Evolutionary conservation across 2,888 invertebrate species (phyloP), one percentile per base, ranked within the genome.

Genomic region (Spialia ferax): DNA sequence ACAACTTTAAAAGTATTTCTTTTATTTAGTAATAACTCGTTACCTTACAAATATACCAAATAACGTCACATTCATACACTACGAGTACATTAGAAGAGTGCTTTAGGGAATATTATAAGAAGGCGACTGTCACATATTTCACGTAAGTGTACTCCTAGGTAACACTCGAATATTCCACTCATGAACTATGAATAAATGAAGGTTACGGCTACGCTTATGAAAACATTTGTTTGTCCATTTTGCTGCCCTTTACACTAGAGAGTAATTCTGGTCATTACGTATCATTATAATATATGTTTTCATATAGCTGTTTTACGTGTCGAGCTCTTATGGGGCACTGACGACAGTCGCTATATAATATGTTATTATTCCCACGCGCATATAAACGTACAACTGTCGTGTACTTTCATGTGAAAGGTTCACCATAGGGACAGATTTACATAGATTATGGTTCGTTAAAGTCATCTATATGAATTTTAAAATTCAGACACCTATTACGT

Each of bases 231-330:
- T 45, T 45, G 18, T 48, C 18, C 45, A n/a, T 4, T 42, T 42
- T 15, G 15, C 5, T 42, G 15, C 10, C 23, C 23, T 52, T 22
- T 52, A 20, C 52, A 52, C 52, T 26, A 26, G 52, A 52, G 52
- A 52, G n/a, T n/a, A 52, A 52, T 52, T 52, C 23, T n/a, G 23
- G 23, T 52, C 52, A 52, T 23, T 52, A 52, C 8, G 52, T 57
- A 22, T 57, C 20, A 56, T 35, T 20, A 20, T n/a, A n/a, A n/a
- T n/a, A n/a, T 57, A 32, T 7, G 20, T n/a, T 56, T 56, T 20
- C 22, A 35, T 18, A 20, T 18, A 57, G 35, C 38, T 20, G 38
- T 22, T 38, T 57, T 57, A 32, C 13, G 22, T 55, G 29, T 35
- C 20, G 56, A 22, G 18, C 6, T 11, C 7, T 35, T 22, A 50